Evolutionary conservation across 64 coral and sea anemone species (phyloP).

Genomic region (Acropora tenuis): DNA sequence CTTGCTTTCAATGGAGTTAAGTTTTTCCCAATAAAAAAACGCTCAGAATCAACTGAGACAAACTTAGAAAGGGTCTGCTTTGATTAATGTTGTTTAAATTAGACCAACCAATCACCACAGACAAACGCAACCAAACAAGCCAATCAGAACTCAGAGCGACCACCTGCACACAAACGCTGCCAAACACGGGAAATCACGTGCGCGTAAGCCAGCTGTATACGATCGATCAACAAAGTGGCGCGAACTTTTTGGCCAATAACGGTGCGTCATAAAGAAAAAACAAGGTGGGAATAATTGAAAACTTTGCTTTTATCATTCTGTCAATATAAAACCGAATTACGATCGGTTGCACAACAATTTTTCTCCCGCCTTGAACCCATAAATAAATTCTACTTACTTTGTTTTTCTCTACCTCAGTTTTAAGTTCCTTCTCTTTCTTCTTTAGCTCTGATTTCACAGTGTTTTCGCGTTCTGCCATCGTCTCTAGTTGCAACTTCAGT

Average conservation of each 20-base stretch:
- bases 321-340: no score
- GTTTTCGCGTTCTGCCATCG: slow-evolving; percentile 22
- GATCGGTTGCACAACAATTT: no score
- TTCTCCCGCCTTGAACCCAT: no score
- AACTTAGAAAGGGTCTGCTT: background rate
- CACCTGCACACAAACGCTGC: background rate
- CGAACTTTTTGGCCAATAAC: no score
- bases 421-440: slow-evolving; percentile 32
- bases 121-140: background rate
- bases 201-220: no score
- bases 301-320: no score
- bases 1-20: background rate
- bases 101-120: background rate
- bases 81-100: background rate
- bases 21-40: background rate
- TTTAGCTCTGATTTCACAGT: slow-evolving; percentile 3
- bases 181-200: background rate
- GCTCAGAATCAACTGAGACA: background rate
- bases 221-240: background rate
- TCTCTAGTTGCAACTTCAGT: slow-evolving; percentile 16
- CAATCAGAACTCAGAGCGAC: background rate
- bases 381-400: slow-evolving; percentile 6
- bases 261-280: no score
- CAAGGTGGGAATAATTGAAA: no score
- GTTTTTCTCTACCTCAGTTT: slow-evolving; percentile 15